These are phyloP conservation scores for Meloidogyne hapla DNA, from an alignment of 1,140 invertebrate genomes.

Conservation along the genomic window DNA sequence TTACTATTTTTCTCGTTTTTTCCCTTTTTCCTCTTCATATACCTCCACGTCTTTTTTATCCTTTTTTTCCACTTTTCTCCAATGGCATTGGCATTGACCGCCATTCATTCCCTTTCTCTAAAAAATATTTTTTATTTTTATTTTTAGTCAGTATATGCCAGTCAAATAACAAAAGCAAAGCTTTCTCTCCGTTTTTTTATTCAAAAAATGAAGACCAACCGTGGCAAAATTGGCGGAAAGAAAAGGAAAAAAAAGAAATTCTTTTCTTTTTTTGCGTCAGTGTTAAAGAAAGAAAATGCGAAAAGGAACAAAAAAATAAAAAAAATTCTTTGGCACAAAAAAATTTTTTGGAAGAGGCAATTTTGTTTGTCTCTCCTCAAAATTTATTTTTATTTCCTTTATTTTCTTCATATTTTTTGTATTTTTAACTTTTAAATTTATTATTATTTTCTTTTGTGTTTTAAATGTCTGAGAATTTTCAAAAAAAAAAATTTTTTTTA, in stretches of 20 bases:
- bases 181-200: not conserved
- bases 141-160: not conserved
- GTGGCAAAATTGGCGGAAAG: constrained; percentile 2
- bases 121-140: not conserved
- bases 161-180: not conserved
- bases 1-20: too few relatives aligned
- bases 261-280: not conserved
- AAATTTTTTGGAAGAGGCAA: not conserved
- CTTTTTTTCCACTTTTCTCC: too few relatives aligned
- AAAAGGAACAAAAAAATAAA: not conserved
- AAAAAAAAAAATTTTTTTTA: too few relatives aligned
- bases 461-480: too few relatives aligned
- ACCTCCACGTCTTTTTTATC: too few relatives aligned
- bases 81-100: too few relatives aligned
- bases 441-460: too few relatives aligned
- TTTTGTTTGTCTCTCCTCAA: not conserved
- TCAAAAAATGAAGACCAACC: constrained; percentile 5
- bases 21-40: too few relatives aligned
- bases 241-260: not conserved
- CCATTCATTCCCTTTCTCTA: too few relatives aligned
- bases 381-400: too few relatives aligned
- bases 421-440: too few relatives aligned
- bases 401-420: too few relatives aligned
- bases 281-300: not conserved
- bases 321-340: not conserved